Evolutionary conservation across 1,140 invertebrate genomes (phyloP), one percentile per base, ranked within the genome.

Genomic region (Cherax destructor): DNA sequence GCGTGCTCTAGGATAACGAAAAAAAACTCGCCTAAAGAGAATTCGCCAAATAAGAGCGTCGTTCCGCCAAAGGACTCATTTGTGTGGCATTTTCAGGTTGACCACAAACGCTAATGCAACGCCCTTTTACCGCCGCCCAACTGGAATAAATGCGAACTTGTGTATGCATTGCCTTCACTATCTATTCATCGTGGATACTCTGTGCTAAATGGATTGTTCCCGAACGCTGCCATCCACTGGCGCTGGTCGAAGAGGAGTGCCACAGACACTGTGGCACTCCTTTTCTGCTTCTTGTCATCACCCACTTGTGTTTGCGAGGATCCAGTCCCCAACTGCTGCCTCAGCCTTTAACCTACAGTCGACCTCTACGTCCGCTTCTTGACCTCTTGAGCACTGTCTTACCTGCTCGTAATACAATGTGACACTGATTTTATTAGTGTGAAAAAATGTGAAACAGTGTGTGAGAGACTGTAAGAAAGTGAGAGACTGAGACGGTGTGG

Each of bases 1-100:
- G 52, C 11, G 52, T n/a, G 80, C n/a, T 41, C 79, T 61, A 7
- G 80, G 24, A 47, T 49, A 30, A 18, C 81, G 47, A 83, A 69
- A 83, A 69, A 69, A 83, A 83, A 83, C 59, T 30, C 10, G 59
- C 30, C 24, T 24, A 83, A 30, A 83, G 81, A 83, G 59, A 69
- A 83, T 69, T 83, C 52, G 10, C 81, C 79, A 47, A 30, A 47
- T 69, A 83, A 83, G 24, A 83, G 81, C 30, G 59, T 13, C 30
- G 59, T 13, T 69, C 49, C 81, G 61, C 81, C 81, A 83, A 83
- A 83, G 81, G 81, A 83, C 81, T 83, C 81, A 83, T 83, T 83
- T 83, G 81, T 83, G 81, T 83, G 52, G 49, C 61, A 83, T 83
- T 83, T 83, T 83, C 81, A 83, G 81, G 81, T 83, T 83, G 81